phyloP scores from a whole-genome alignment of 2,797 vertebrate genomes.

The Lepidocolaptes lacrymiger region DNA sequence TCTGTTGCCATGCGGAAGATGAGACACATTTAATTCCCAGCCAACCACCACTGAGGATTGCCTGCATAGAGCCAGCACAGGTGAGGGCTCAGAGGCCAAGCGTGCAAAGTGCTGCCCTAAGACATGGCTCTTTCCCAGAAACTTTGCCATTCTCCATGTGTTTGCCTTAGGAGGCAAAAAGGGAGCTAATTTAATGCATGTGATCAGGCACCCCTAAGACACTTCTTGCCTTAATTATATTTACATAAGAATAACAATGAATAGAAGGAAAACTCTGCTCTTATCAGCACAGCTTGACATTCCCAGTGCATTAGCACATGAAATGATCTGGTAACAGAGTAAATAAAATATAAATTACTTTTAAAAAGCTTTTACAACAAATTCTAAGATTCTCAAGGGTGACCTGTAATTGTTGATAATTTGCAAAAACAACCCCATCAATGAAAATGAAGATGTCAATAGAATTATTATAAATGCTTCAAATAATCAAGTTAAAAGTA shows the following conservation, averaged over 20 bases:
- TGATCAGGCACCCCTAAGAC: background rate
- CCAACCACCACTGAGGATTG: background rate
- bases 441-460: background rate
- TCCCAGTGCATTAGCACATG: background rate
- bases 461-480: background rate
- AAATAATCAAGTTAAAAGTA: background rate
- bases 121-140: background rate
- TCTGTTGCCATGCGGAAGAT: background rate
- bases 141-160: background rate
- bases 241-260: background rate
- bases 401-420: background rate
- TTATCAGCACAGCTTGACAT: background rate
- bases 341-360: background rate
- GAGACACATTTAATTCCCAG: background rate
- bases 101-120: background rate
- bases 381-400: background rate
- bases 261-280: background rate
- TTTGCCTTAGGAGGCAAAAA: background rate
- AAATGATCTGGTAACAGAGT: background rate
- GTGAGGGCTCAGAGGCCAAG: background rate
- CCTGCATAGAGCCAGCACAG: background rate
- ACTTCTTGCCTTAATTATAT: background rate
- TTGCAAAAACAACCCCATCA: background rate
- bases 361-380: conserved; percentile 17
- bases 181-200: background rate